Evolutionary conservation across 2,113 vertebrate genomes (phyloP).

Genomic region (Typhlomys cinereus): DNA sequence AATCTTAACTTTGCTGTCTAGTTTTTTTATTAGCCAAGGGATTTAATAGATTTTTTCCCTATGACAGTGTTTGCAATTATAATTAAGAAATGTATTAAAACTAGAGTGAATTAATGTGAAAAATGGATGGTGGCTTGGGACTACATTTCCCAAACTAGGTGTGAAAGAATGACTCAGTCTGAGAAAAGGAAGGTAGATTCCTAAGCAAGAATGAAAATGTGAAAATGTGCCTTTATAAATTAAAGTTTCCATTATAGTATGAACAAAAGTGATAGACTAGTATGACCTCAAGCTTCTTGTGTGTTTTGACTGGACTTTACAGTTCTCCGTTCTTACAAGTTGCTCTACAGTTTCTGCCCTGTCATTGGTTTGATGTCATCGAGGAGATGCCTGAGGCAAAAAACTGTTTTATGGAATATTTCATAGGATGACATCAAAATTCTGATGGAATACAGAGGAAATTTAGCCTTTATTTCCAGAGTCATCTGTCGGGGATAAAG

Average conservation of each 20-base stretch:
- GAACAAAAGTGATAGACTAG: not conserved
- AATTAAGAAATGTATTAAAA: slow-evolving; percentile 77
- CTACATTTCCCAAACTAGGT: slow-evolving; percentile 56
- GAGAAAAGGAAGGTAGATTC: slow-evolving; percentile 30
- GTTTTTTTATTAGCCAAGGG: slow-evolving; percentile 71
- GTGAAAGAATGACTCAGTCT: slow-evolving; percentile 57
- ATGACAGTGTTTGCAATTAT: slow-evolving; percentile 71
- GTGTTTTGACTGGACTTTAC: slow-evolving; percentile 4
- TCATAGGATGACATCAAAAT: slow-evolving; percentile 27
- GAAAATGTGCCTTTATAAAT: slow-evolving; percentile 21
- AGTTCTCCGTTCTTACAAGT: not conserved
- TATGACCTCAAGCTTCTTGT: slow-evolving; percentile 6
- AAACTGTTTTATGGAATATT: not conserved
- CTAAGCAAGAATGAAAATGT: slow-evolving; percentile 41
- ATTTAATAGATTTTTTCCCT: slow-evolving; percentile 71
- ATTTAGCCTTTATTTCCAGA: slow-evolving; percentile 37
- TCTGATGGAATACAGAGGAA: not conserved
- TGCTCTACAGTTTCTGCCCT: not conserved
- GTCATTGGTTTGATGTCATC: not conserved
- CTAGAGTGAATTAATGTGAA: slow-evolving; percentile 73
- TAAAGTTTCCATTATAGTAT: slow-evolving; percentile 14
- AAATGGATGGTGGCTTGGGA: slow-evolving; percentile 58
- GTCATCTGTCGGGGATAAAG: not conserved
- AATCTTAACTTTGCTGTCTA: slow-evolving; percentile 52
- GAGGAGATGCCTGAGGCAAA: slow-evolving; percentile 6